Conservation (phyloP, 2,797 vertebrate genomes). For the Mionectes olivaceus region DNA sequence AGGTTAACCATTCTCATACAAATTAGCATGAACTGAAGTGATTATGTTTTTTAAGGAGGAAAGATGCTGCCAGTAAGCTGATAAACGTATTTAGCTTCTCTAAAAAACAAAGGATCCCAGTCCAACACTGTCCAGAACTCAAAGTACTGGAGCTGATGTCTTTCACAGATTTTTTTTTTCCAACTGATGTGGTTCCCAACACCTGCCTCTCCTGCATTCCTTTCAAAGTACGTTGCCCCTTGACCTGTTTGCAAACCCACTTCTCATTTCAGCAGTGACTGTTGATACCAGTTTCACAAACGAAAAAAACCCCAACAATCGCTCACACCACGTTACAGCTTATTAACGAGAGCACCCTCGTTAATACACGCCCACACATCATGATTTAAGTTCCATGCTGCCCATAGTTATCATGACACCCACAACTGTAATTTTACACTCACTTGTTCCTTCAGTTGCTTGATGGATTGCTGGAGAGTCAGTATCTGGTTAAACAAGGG, state of each 20-base stretch:
- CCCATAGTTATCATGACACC: neutral
- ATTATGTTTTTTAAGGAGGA: neutral
- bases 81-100: slow-evolving; percentile 7
- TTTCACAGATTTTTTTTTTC: slow-evolving; percentile 23
- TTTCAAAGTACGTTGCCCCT: neutral
- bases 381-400: neutral
- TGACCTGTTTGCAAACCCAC: neutral
- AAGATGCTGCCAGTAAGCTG: slow-evolving; percentile 4
- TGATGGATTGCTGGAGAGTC: slow-evolving; percentile 93
- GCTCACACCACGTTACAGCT: neutral
- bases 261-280: neutral
- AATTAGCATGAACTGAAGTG: neutral
- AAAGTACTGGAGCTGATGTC: neutral
- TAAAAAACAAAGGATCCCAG: slow-evolving; percentile 35
- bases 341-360: neutral
- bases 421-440: slow-evolving; percentile 1
- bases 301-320: neutral
- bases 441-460: slow-evolving; percentile 91
- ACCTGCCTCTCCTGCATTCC: neutral
- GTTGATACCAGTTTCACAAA: neutral
- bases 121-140: neutral
- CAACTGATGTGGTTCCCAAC: neutral
- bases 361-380: neutral
- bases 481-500: slow-evolving; percentile 93
- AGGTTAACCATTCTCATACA: neutral